Evolutionary conservation across 1,140 invertebrate species (phyloP), one percentile per base, ranked within the genome.

Genomic region (Heliothis subflexa): DNA sequence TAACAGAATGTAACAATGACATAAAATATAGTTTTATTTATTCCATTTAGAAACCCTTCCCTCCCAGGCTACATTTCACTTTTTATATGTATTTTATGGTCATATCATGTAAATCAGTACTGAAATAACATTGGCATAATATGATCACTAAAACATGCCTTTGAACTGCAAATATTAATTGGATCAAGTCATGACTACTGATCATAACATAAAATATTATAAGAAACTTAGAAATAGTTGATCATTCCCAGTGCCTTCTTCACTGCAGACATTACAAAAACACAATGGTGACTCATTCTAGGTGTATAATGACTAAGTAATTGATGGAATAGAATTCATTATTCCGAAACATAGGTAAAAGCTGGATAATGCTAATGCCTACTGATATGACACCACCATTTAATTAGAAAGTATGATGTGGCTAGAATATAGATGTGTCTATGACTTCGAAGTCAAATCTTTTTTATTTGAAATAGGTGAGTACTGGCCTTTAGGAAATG

Each of bases 301-400:
- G 33, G 52, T 47, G 55, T 73, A 47, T 45, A 73, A 59, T 73
- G 55, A 59, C 54, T 73, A 59, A 73, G 71, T 73, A 73, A 73
- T 73, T 73, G 55, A 12, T 7, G 49, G 55, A 59, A 59, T 45
- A 28, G 54, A 21, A 47, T 70, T n/a, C 55, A 59, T 59, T 49
- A 59, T 71, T 49, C 25, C 10, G n/a, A 40, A 18, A 10, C 25
- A 14, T 71, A 71, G 68, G 68, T 55, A 54, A 55, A 33, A 10
- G 14, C 50, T 59, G 0, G 50, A 21, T 57, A 57, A 10, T 13
- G 54, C 40, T 40, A 73, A 59, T 25, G 13, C 10, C 45, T 50
- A 68, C 25, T 49, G 18, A 68, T 25, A 21, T 28, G 2, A 14
- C 14, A 18, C 12, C 18, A 57, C 54, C 59, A 73, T 11, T 66